Conservation (phyloP, 1,140 invertebrate genomes). For the Apocrypta bakeri region DNA sequence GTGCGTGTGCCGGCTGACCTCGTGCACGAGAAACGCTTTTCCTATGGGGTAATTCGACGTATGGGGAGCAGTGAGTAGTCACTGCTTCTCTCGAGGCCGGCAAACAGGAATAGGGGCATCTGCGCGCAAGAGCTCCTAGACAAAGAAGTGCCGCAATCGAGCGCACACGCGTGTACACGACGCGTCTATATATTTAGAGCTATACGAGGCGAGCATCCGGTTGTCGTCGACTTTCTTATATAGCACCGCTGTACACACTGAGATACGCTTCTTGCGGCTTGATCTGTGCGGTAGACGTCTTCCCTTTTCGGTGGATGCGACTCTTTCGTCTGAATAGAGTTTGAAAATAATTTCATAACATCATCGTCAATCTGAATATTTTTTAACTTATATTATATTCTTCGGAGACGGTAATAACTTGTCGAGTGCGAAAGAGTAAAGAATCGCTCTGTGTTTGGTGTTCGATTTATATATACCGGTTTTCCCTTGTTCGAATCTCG, state of each 20-base stretch:
- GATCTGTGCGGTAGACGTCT: not conserved
- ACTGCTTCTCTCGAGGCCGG: slow-evolving; percentile 14
- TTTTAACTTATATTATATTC: too few species aligned
- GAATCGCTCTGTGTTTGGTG: not conserved
- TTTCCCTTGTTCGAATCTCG: slow-evolving; percentile 55
- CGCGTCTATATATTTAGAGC: not conserved
- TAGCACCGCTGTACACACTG: too few species aligned
- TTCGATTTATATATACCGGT: slow-evolving; percentile 48
- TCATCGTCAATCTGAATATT: too few species aligned
- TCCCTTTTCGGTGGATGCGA: too few species aligned
- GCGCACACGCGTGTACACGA: not conserved
- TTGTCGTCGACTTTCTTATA: slow-evolving; percentile 13
- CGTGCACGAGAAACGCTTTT: slow-evolving; percentile 22
- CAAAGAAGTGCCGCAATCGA: slow-evolving; percentile 44
- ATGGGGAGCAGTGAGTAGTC: not conserved
- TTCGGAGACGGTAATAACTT: not conserved
- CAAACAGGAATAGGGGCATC: slow-evolving; percentile 14
- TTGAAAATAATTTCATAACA: too few species aligned
- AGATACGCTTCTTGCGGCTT: too few species aligned
- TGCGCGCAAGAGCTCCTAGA: slow-evolving; percentile 31
- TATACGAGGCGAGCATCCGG: slow-evolving; percentile 14
- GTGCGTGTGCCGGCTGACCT: slow-evolving; percentile 28
- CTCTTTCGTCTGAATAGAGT: too few species aligned
- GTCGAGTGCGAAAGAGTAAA: slow-evolving; percentile 11
- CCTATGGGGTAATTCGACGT: slow-evolving; percentile 32